These are phyloP conservation scores for Cosmia trapezina DNA, from an alignment of 2,888 invertebrate species.

Conservation along the genomic window DNA sequence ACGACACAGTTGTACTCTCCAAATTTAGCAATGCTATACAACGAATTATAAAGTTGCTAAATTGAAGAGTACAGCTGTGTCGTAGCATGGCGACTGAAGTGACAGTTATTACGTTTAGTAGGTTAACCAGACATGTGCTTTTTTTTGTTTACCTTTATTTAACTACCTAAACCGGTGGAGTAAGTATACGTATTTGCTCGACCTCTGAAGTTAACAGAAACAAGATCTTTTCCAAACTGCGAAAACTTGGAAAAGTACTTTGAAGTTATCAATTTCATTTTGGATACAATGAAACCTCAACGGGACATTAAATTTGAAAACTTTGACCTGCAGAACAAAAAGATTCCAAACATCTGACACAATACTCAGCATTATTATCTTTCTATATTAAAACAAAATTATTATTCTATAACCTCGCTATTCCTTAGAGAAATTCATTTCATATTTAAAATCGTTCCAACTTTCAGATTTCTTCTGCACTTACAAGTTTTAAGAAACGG, in stretches of 20 bases:
- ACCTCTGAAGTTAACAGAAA: slow-evolving; percentile 2
- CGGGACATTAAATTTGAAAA: slow-evolving; percentile 9
- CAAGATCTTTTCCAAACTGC: background rate
- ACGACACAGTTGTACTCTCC: too few relatives aligned
- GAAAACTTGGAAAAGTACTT: slow-evolving; percentile 14
- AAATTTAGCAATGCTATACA: too few relatives aligned
- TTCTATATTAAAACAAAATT: slow-evolving; percentile 31
- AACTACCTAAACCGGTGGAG: too few relatives aligned
- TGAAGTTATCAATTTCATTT: slow-evolving; percentile 34
- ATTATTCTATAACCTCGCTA: slow-evolving; percentile 22
- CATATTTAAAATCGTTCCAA: slow-evolving; percentile 35
- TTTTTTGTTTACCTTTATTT: too few relatives aligned
- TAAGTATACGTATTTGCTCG: too few relatives aligned
- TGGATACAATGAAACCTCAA: slow-evolving; percentile 14
- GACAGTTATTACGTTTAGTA: too few relatives aligned
- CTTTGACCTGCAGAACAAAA: slow-evolving; percentile 24
- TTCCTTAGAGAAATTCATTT: slow-evolving; percentile 22
- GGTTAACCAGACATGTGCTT: too few relatives aligned
- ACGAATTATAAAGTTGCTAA: too few relatives aligned
- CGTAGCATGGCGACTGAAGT: too few relatives aligned
- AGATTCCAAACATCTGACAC: slow-evolving; percentile 18
- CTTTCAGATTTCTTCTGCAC: slow-evolving; percentile 38
- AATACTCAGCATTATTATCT: slow-evolving; percentile 5
- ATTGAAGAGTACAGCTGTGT: too few relatives aligned
- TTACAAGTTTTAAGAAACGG: slow-evolving; percentile 42